Evolutionary conservation across 1,140 invertebrate genomes (phyloP).

Genomic region (Drosophila paulistorum): DNA sequence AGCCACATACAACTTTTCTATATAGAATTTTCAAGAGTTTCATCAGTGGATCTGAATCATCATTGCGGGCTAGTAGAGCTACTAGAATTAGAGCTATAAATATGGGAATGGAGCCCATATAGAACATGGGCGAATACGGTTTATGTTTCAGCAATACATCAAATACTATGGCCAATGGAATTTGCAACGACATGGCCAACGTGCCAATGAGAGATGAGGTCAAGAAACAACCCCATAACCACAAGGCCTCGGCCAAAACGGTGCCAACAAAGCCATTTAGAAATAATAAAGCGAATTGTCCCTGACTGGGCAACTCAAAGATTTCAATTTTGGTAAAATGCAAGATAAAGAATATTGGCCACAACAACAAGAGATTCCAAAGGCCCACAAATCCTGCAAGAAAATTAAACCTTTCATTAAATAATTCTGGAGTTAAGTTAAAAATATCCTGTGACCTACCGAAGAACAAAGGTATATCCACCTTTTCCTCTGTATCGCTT

Average conservation of each 20-base stretch:
- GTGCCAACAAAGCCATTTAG: constrained; percentile 94
- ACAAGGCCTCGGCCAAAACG: constrained; percentile 92
- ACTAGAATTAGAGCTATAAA: constrained; percentile 91
- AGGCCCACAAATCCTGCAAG: constrained; percentile 92
- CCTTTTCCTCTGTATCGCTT: constrained; percentile 93
- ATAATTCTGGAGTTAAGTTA: not conserved
- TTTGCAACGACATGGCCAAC: constrained; percentile 91
- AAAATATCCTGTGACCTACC: constrained; percentile 84
- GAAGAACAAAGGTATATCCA: constrained; percentile 96
- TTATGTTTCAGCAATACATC: constrained; percentile 91
- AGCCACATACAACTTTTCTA: constrained; percentile 84
- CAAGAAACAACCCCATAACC: constrained; percentile 95
- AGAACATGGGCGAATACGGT: constrained; percentile 90
- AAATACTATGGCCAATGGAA: constrained; percentile 93
- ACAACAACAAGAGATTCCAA: constrained; percentile 91
- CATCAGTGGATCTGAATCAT: constrained; percentile 93
- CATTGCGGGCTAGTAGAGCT: constrained; percentile 90
- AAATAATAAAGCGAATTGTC: constrained; percentile 90
- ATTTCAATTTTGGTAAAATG: constrained; percentile 90
- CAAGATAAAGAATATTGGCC: constrained; percentile 93
- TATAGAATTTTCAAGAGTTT: constrained; percentile 86
- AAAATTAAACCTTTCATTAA: not conserved
- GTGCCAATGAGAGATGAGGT: constrained; percentile 94
- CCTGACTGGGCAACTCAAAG: constrained; percentile 91
- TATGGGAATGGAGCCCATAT: constrained; percentile 91